Evolutionary conservation across 2,797 vertebrate species (phyloP).

Genomic region (Melopsittacus undulatus): DNA sequence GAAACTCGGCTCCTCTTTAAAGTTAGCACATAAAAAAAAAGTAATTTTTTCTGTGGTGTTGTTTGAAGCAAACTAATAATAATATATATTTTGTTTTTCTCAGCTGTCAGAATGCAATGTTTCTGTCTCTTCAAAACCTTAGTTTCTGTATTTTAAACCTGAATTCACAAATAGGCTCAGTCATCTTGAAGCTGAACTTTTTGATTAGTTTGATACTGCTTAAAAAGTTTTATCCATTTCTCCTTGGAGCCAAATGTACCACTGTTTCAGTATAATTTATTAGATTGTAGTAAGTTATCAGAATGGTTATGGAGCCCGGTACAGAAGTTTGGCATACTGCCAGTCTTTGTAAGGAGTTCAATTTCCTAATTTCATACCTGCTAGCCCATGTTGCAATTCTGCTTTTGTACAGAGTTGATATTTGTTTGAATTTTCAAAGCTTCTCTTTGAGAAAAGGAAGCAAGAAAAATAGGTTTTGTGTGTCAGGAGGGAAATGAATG

Average conservation of each 20-base stretch:
- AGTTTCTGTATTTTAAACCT: neutral
- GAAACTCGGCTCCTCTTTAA: neutral
- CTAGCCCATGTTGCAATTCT: neutral
- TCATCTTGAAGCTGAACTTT: neutral
- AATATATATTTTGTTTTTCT: neutral
- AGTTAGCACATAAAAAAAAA: neutral
- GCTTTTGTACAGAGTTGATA: neutral
- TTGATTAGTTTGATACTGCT: neutral
- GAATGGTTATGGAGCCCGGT: neutral
- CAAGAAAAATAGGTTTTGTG: neutral
- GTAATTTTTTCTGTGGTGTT: neutral
- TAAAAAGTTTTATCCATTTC: neutral
- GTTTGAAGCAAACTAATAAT: neutral
- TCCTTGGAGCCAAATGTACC: neutral
- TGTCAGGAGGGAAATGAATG: neutral
- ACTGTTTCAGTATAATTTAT: neutral
- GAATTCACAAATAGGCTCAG: neutral
- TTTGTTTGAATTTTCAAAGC: neutral
- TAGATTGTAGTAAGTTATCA: neutral
- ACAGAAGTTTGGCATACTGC: neutral
- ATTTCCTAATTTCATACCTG: neutral
- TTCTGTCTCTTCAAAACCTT: neutral
- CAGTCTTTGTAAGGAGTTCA: neutral
- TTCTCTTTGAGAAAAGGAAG: neutral
- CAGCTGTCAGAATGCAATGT: neutral